Evolutionary conservation across 2,797 vertebrate species (phyloP), one percentile per base, ranked within the genome.

Genomic region (Calcarius lapponicus): DNA sequence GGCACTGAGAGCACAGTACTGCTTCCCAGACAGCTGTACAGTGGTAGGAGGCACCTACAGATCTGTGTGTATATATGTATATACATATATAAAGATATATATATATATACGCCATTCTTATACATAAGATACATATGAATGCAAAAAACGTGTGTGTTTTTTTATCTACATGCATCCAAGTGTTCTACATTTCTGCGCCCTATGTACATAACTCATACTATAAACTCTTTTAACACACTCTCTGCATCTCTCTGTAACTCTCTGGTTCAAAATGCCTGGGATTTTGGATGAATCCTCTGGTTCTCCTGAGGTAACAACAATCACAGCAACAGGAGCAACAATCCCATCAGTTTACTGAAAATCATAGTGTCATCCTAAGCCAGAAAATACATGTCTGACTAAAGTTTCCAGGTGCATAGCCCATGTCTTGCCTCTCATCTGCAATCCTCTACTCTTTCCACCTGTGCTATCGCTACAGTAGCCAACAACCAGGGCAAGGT

Each of bases 341-440:
- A 32, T 15, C 16, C 12, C 14, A 45, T 13, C 3, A 1, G 5
- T 54, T 80, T 79, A 25, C 28, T 56, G 21, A 21, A 78, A 94
- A 60, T 1, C 0, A 0, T 17, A 38, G 34, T 31, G 36, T 24
- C 56, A 62, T 58, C 21, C 6, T 14, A 57, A 32, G 45, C 9
- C 31, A 61, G 45, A 84, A 92, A 72, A 38, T 29, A 47, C 8
- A 21, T 3, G 5, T 53, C 12, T 62, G 31, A 51, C 28, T 54
- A 29, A 61, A 67, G 31, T 64, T 73, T 80, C 51, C 32, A 60
- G 48, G 64, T 22, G 32, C n/a, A 34, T 11, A 74, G 38, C 13
- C 26, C 9, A 5, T 31, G 70, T 34, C 34, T n/a, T 76, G 17
- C n/a, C 42, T 72, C 15, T 66, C 36, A 48, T 36, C 19, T 74